A percentile compares a stretch with the other conserved stretches of the same genome.
phyloP scores from a whole-genome alignment of 2,113 vertebrate species.

The Myocastor coypus region DNA sequence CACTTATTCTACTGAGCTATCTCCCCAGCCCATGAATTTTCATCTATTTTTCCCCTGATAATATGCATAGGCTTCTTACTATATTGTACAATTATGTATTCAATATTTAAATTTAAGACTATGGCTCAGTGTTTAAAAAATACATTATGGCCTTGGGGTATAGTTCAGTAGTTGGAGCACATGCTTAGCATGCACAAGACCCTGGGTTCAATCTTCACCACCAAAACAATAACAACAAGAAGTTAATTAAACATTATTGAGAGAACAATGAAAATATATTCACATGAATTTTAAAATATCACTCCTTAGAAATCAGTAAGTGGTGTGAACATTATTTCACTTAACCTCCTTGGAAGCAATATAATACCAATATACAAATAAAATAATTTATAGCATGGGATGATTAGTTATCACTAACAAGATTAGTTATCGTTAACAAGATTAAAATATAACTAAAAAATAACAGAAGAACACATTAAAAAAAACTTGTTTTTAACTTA shows the following conservation, averaged over 20 bases:
- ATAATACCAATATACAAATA: constrained; percentile 78
- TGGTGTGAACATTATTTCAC: constrained; percentile 74
- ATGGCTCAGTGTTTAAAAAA: constrained; percentile 78
- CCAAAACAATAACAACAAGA: neutral
- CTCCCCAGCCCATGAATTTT: neutral
- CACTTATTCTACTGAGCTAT: too few species aligned
- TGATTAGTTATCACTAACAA: constrained; percentile 74
- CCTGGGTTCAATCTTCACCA: neutral
- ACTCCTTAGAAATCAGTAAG: constrained; percentile 83
- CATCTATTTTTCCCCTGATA: constrained; percentile 51
- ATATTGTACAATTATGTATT: constrained; percentile 49
- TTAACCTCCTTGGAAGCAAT: constrained; percentile 75
- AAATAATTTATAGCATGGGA: constrained; percentile 75
- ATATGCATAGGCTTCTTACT: constrained; percentile 19
- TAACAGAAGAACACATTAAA: constrained; percentile 86
- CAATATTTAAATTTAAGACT: constrained; percentile 60
- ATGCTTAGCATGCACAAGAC: neutral
- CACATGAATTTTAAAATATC: constrained; percentile 77
- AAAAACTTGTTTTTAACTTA: constrained; percentile 99
- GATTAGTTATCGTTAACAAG: constrained; percentile 65
- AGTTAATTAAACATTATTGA: constrained; percentile 77
- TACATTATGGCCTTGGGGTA: constrained; percentile 56
- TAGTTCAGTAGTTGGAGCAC: neutral
- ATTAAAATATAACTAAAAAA: constrained; percentile 77
- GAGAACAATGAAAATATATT: constrained; percentile 79